Evolutionary conservation across 2,797 vertebrate species (phyloP), one percentile per base, ranked within the genome.

Genomic region (Taeniopygia guttata): DNA sequence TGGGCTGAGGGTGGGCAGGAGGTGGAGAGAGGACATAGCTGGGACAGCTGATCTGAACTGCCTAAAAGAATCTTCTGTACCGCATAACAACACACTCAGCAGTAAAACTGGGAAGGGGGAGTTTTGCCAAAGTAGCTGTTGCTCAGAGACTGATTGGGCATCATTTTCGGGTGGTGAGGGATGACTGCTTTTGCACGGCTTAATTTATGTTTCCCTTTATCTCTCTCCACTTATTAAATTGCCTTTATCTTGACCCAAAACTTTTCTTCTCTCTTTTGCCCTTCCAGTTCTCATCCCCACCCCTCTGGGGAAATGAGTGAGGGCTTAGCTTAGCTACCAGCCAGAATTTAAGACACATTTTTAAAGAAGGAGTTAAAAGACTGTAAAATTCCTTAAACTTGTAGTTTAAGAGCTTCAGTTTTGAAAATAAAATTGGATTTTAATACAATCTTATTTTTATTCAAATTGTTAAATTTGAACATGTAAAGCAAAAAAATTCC

Each of bases 11-110:
- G 3, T 23, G 32, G 22, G 26, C 17, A 63, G 46, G 25, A 62
- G 10, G 3, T 9, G 16, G 36, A 10, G 11, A 36, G 32, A 16
- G 3, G 12, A 42, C 0, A 1, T 23, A 54, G 19, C n/a, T 58
- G 29, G 22, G 5, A 19, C 34, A 63, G 40, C 13, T 13, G 45
- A n/a, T 12, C 49, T 36, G 19, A 43, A 38, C 17, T 9, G 3
- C 16, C 25, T 8, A 1, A 54, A 58, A 20, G 16, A n/a, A 18
- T 51, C 15, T 49, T 60, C 29, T 49, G 21, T 23, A 7, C 17
- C 14, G 5, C 9, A 2, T 3, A 75, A 27, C 9, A 27, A 22
- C 42, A 46, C 1, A 10, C 18, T 54, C 32, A 49, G 81, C 32
- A 58, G 8, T 25, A 77, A 59, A 68, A 69, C 10, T n/a, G 30